A percentile compares a stretch with the other conserved stretches of the same genome.
phyloP scores from a whole-genome alignment of 1,140 invertebrate species.

The Arion vulgaris region DNA sequence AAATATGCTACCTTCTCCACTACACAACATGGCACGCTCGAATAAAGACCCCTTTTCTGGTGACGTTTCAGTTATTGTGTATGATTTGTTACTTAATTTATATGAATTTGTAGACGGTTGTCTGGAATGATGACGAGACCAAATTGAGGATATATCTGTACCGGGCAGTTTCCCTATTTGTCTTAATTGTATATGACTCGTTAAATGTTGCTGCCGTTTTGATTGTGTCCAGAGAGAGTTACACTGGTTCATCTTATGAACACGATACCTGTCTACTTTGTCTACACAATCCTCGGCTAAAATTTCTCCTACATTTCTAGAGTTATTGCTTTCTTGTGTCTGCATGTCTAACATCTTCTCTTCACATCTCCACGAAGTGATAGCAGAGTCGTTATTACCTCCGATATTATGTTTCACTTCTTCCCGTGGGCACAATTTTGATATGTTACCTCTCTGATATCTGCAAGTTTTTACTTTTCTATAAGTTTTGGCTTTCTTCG shows the following conservation, averaged over 20 bases:
- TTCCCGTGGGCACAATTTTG: not conserved
- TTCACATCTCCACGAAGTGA: not conserved
- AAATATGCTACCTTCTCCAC: no score
- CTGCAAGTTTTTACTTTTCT: not conserved
- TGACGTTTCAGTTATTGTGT: no score
- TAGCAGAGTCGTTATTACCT: not conserved
- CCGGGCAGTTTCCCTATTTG: not conserved
- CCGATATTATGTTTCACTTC: not conserved
- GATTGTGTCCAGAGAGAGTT: not conserved
- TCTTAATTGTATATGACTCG: not conserved
- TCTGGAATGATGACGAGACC: not conserved
- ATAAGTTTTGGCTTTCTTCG: not conserved
- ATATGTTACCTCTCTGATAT: not conserved
- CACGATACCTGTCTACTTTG: not conserved
- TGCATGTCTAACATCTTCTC: not conserved
- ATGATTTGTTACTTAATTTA: no score
- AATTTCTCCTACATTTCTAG: not conserved
- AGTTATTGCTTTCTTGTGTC: not conserved
- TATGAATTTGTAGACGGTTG: not conserved
- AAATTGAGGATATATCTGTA: not conserved
- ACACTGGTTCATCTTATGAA: not conserved
- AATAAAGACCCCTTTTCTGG: no score
- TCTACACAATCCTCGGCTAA: not conserved
- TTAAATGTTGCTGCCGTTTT: not conserved
- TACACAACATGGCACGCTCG: no score